Percentiles rank a stretch among this genome's conserved stretches.
These are phyloP conservation scores for Elmis aenea DNA, from an alignment of 2,888 invertebrate species.

Conservation along the genomic window DNA sequence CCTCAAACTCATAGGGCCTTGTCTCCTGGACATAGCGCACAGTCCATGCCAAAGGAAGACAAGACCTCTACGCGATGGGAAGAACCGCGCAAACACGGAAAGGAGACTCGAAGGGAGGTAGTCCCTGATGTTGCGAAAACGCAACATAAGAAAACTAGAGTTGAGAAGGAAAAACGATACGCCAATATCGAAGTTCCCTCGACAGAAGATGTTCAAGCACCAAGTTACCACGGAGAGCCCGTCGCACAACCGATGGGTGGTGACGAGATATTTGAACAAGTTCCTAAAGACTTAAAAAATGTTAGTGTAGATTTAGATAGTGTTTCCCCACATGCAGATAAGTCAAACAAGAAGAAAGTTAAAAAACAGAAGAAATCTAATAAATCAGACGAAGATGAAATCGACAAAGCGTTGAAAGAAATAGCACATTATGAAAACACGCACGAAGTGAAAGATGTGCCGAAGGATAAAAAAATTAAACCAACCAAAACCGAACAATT, in stretches of 20 bases:
- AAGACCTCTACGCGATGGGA: conserved; percentile 21
- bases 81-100: conserved; percentile 28
- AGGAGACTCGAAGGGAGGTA: conserved; percentile 24
- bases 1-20: conserved; percentile 25
- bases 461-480: conserved; percentile 13
- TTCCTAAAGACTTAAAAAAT: conserved; percentile 31
- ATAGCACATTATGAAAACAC: conserved; percentile 27
- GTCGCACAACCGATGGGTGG: conserved; percentile 29
- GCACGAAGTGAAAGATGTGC: conserved; percentile 13
- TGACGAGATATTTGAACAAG: conserved; percentile 25
- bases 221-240: conserved; percentile 40
- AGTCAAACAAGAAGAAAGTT: conserved; percentile 29
- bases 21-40: conserved; percentile 32
- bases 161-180: conserved; percentile 36
- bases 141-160: conserved; percentile 33
- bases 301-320: conserved; percentile 30
- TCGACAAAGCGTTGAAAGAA: conserved; percentile 48
- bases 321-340: conserved; percentile 36
- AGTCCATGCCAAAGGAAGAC: conserved; percentile 33
- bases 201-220: conserved; percentile 27
- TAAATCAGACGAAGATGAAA: conserved; percentile 41
- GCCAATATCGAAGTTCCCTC: conserved; percentile 29
- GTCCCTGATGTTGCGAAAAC: conserved; percentile 30
- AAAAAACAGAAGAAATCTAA: conserved; percentile 30
- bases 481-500: conserved; percentile 10